Conservation (phyloP, 2,797 vertebrate species). For the Galago senegalensis region DNA sequence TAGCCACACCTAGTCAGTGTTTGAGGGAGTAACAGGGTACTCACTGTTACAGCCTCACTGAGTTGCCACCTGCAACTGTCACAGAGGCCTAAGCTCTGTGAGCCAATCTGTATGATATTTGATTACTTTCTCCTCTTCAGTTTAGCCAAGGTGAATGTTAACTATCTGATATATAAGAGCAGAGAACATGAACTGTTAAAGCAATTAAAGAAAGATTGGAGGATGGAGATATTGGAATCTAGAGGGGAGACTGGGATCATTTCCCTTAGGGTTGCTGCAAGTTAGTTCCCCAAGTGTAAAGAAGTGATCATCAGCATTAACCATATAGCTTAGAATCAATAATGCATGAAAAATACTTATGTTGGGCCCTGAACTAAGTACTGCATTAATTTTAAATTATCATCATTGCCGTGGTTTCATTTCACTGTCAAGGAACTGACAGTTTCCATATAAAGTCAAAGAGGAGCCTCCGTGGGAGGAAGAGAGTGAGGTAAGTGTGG, state of each 20-base stretch:
- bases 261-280: neutral
- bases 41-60: no score
- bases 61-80: neutral
- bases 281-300: neutral
- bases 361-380: constrained; percentile 36
- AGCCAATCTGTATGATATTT: neutral
- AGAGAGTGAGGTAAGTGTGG: neutral
- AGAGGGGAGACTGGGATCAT: neutral
- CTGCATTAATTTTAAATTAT: constrained; percentile 61
- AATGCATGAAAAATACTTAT: neutral
- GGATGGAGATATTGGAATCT: neutral
- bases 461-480: constrained; percentile 4
- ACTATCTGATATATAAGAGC: neutral
- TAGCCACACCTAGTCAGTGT: neutral
- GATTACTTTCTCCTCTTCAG: neutral
- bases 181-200: neutral
- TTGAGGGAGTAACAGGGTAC: neutral
- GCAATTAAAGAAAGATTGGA: no score
- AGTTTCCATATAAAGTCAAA: constrained; percentile 25
- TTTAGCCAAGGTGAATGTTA: neutral
- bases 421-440: constrained; percentile 48
- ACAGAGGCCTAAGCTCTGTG: neutral
- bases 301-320: neutral
- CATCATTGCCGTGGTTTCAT: constrained; percentile 20
- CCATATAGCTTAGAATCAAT: constrained; percentile 46